Percentiles rank a stretch among this genome's conserved stretches.
Evolutionary conservation across 2,113 vertebrate species (phyloP).

Genomic region (Mungos mungo): DNA sequence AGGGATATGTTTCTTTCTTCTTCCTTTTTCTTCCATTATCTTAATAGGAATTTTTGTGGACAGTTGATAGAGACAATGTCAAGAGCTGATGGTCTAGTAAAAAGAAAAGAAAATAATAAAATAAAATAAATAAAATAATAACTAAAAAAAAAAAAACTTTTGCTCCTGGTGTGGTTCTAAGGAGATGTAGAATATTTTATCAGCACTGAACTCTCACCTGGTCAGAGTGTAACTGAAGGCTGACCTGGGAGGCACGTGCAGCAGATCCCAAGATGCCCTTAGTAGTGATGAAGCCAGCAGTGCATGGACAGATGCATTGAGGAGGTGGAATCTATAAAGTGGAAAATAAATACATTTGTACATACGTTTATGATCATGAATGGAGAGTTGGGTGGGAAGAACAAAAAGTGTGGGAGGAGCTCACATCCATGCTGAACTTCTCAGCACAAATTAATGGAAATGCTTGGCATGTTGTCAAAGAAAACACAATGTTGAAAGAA

Average conservation of each 20-base stretch:
- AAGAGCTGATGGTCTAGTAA: background rate
- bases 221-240: background rate
- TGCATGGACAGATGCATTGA: too few relatives aligned
- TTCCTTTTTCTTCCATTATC: background rate
- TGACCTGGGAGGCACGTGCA: background rate
- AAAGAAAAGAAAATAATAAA: background rate
- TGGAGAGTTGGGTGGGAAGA: background rate
- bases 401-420: background rate
- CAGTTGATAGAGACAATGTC: background rate
- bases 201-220: background rate
- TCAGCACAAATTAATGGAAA: background rate
- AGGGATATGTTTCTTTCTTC: background rate
- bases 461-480: background rate
- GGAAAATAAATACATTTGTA: background rate
- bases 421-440: background rate
- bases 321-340: background rate
- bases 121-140: background rate
- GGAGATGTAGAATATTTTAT: background rate
- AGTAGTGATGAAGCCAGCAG: background rate
- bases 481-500: background rate
- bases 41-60: background rate
- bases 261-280: background rate
- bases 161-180: background rate
- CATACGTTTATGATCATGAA: background rate
- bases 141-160: background rate